Percentiles rank a stretch among this genome's conserved stretches.
These are phyloP conservation scores for Hapalemur alaotrensis DNA, from an alignment of 2,797 vertebrate species.

Conservation along the genomic window DNA sequence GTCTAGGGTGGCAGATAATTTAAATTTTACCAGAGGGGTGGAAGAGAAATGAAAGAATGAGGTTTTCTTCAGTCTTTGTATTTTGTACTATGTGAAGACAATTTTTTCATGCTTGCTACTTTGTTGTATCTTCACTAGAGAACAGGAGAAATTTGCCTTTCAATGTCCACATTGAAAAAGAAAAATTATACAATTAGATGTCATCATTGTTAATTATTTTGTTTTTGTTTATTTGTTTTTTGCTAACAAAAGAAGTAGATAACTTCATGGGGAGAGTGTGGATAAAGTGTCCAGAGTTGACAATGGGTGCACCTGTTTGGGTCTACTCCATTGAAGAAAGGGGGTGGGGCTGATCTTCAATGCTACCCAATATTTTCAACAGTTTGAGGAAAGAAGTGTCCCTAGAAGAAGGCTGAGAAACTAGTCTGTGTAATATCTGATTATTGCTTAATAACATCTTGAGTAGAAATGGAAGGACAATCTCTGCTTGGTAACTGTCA, in stretches of 20 bases:
- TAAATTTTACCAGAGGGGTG: not conserved
- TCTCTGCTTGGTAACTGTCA: not conserved
- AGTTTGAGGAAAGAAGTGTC: not conserved
- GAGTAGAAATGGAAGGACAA: not conserved
- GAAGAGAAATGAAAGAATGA: not conserved
- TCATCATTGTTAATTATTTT: not conserved
- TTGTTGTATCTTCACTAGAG: not conserved
- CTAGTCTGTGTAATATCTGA: not conserved
- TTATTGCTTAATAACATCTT: not conserved
- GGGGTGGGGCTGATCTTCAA: not conserved
- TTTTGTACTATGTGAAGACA: not conserved
- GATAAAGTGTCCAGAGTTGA: not conserved
- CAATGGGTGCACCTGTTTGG: rapidly evolving
- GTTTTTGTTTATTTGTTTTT: not conserved
- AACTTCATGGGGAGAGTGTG: no score
- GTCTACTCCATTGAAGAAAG: not conserved
- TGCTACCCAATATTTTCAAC: not conserved
- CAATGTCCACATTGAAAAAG: not conserved
- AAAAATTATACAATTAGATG: not conserved
- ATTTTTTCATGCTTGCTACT: not conserved
- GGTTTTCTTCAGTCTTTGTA: not conserved
- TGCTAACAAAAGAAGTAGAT: not conserved
- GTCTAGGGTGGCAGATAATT: not conserved
- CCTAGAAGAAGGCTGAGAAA: not conserved
- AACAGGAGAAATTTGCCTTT: not conserved